Conservation (phyloP, 2,113 vertebrate genomes). For the Hemicordylus capensis region DNA sequence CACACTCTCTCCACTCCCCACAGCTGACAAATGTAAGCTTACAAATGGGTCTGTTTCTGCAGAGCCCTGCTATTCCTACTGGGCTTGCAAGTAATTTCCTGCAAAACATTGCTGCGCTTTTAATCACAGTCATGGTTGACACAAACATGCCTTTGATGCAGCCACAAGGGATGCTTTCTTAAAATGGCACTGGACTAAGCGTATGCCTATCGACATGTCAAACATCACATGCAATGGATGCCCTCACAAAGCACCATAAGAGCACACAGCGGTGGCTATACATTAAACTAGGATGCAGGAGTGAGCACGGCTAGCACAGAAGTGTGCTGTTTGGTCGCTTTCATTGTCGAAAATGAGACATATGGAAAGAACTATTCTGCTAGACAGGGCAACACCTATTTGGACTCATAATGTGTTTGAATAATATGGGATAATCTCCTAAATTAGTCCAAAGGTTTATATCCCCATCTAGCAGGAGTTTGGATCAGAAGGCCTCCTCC, state of each 20-base stretch:
- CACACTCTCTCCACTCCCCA: background rate
- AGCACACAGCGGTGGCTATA: background rate
- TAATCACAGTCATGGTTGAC: background rate
- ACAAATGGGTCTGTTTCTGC: background rate
- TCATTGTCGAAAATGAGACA: background rate
- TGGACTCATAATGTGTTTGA: no score
- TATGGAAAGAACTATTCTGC: background rate
- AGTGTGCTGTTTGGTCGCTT: background rate
- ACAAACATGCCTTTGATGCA: background rate
- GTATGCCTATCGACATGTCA: background rate
- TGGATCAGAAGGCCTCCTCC: no score
- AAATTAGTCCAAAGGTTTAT: no score
- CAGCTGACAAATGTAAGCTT: background rate
- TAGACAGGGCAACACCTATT: background rate
- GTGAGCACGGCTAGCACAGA: background rate
- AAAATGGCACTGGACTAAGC: background rate
- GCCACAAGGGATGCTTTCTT: background rate
- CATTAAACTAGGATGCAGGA: background rate
- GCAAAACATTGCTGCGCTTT: background rate
- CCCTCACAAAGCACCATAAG: background rate
- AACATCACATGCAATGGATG: background rate
- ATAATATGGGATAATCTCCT: background rate
- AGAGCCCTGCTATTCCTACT: constrained; percentile 28
- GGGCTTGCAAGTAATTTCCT: background rate
- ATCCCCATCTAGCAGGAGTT: no score